Conservation (phyloP, 1,140 invertebrate genomes). For the Orius laevigatus region DNA sequence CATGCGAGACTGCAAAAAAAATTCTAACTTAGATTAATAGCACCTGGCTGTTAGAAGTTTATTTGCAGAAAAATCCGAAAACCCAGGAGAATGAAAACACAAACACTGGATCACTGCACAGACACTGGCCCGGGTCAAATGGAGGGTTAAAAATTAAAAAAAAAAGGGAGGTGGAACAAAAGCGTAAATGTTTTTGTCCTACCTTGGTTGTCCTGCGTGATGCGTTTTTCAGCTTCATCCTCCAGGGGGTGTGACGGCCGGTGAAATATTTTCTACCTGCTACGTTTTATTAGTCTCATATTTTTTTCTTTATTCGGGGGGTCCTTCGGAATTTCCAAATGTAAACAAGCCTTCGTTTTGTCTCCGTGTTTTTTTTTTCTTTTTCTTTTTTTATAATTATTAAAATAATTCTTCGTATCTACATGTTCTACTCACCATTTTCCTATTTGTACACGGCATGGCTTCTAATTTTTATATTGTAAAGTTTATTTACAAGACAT, state of each 20-base stretch:
- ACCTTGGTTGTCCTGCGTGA: constrained; percentile 9
- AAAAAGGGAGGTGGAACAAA: constrained; percentile 14
- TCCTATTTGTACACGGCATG: constrained; percentile 17
- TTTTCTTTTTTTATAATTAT: constrained; percentile 1
- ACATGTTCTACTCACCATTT: constrained; percentile 18
- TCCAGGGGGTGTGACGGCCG: background rate
- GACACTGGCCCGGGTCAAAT: background rate
- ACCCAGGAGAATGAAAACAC: constrained; percentile 6
- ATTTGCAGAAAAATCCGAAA: constrained; percentile 14
- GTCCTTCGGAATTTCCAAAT: background rate
- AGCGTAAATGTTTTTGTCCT: constrained; percentile 17
- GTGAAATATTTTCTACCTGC: background rate
- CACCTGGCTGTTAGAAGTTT: constrained; percentile 15
- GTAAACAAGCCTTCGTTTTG: background rate
- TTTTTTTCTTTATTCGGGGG: too few species aligned
- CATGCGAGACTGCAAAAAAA: constrained; percentile 16
- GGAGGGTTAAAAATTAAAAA: constrained; percentile 1
- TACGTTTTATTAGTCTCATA: too few species aligned
- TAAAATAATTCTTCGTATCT: constrained; percentile 12
- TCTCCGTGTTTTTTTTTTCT: background rate
- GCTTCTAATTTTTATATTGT: constrained; percentile 7
- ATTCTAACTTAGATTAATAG: constrained; percentile 16
- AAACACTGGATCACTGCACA: background rate
- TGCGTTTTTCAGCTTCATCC: background rate
- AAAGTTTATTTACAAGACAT: constrained; percentile 6